Evolutionary conservation across 1,140 invertebrate species (phyloP), one percentile per base, ranked within the genome.

Genomic region (Platorchestia sp.): DNA sequence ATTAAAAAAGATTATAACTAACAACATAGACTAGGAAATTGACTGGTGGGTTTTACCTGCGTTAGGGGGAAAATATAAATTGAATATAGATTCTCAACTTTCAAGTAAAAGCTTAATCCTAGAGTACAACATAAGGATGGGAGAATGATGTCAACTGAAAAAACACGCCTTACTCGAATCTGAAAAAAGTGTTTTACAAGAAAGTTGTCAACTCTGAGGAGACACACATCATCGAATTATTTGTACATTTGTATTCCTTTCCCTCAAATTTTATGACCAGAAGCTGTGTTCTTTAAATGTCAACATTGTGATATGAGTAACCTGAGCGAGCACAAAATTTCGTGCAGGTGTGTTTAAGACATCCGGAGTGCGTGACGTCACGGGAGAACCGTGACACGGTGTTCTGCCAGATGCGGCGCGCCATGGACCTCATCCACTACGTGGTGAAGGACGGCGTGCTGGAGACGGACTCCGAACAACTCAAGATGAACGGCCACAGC

Each of bases 381-480:
- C 98, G 98, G 95, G 99, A 99, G 97, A 99, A 99, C 97, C 98
- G 99, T 19, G 99, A 99, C 97, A 99, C 99, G 0, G 99, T 99
- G 14, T 99, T 99, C 97, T 99, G 99, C 97, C 99, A 99, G 97
- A 99, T 99, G 98, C 97, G 99, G 96, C 98, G 99, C 96, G 99
- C 99, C 41, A 99, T 99, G 98, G 99, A 99, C 97, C 98, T 99
- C 86, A 99, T 99, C 97, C 99, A 99, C 97, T 99, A 99, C 97
- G 99, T 99, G 91, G 99, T 99, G 41, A 99, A 99, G 97, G 99
- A 99, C 97, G 99, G 99, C 10, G 98, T 99, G 22, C 97, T 98
- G 53, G 98, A 98, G 96, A 97, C 97, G 95, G 97, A 97, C 96
- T 96, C 97, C 6, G 96, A 95, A 10, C 96, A 96, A 75, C 87